Percentiles rank a stretch among this genome's conserved stretches.
Conservation (phyloP, 2,797 vertebrate species). For the Hybognathus amarus region DNA sequence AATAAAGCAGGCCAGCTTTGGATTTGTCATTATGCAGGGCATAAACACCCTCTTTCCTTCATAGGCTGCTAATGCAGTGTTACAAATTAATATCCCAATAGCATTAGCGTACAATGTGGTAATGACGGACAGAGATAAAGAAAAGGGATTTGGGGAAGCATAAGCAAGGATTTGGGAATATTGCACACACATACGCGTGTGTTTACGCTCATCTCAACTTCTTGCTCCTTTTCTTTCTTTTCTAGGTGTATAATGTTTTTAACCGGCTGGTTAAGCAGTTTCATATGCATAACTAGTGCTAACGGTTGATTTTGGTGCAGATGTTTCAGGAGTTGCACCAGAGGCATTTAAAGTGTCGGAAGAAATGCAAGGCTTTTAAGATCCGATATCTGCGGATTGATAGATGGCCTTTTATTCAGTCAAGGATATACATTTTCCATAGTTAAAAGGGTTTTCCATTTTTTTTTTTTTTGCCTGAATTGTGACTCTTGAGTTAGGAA, state of each 20-base stretch:
- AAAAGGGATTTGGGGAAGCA: slow-evolving; percentile 46
- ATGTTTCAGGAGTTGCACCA: neutral
- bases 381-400: neutral
- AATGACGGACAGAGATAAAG: slow-evolving; percentile 59
- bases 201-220: neutral
- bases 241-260: neutral
- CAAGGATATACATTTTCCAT: neutral
- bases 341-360: neutral
- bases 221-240: neutral
- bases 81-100: slow-evolving; percentile 68
- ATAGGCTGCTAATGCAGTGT: slow-evolving; percentile 59
- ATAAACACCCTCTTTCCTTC: slow-evolving; percentile 45
- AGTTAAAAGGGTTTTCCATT: neutral
- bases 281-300: neutral
- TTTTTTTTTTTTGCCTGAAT: neutral
- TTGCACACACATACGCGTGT: slow-evolving; percentile 8
- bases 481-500: too few relatives aligned
- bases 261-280: neutral
- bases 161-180: slow-evolving; percentile 54
- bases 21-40: slow-evolving; percentile 43
- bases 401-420: neutral
- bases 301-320: neutral
- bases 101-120: slow-evolving; percentile 58
- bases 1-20: slow-evolving; percentile 56
- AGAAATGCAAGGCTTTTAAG: neutral